A percentile compares a stretch with the other conserved stretches of the same genome.
These are phyloP conservation scores for Cinara cedri DNA, from an alignment of 2,888 invertebrate species.

Conservation along the genomic window DNA sequence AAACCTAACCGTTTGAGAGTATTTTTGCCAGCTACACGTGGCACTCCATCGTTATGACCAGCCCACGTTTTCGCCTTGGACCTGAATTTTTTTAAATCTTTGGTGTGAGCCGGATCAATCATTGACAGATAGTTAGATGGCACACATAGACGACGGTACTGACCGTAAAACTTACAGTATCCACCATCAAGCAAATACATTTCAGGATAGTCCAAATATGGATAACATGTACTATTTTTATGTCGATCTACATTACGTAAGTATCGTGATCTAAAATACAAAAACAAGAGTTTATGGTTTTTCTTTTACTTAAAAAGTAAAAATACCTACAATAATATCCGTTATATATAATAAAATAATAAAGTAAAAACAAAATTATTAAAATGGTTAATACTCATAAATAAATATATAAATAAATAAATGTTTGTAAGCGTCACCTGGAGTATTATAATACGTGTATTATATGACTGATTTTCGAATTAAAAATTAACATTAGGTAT, in stretches of 20 bases:
- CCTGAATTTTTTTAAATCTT: slow-evolving; percentile 75
- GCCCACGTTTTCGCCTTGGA: slow-evolving; percentile 79
- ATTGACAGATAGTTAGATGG: slow-evolving; percentile 82
- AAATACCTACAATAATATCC: not conserved
- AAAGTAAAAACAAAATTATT: too few relatives aligned
- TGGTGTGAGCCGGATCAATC: slow-evolving; percentile 79
- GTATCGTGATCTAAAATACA: slow-evolving; percentile 73
- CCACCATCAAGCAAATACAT: slow-evolving; percentile 91
- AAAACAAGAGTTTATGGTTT: not conserved
- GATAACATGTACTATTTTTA: slow-evolving; percentile 81
- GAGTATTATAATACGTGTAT: too few relatives aligned
- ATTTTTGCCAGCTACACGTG: slow-evolving; percentile 25
- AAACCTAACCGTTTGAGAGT: slow-evolving; percentile 49
- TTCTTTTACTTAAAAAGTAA: not conserved
- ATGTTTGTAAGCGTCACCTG: too few relatives aligned
- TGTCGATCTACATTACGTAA: slow-evolving; percentile 83
- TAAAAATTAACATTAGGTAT: not conserved
- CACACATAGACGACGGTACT: slow-evolving; percentile 72
- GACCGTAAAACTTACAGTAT: slow-evolving; percentile 81
- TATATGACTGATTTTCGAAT: too few relatives aligned
- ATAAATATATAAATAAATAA: too few relatives aligned
- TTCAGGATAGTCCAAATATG: slow-evolving; percentile 87
- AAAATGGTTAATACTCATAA: too few relatives aligned
- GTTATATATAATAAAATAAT: too few relatives aligned
- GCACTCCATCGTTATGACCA: slow-evolving; percentile 63